Conservation (phyloP, 1,140 invertebrate genomes). For the Saccostrea echinata region DNA sequence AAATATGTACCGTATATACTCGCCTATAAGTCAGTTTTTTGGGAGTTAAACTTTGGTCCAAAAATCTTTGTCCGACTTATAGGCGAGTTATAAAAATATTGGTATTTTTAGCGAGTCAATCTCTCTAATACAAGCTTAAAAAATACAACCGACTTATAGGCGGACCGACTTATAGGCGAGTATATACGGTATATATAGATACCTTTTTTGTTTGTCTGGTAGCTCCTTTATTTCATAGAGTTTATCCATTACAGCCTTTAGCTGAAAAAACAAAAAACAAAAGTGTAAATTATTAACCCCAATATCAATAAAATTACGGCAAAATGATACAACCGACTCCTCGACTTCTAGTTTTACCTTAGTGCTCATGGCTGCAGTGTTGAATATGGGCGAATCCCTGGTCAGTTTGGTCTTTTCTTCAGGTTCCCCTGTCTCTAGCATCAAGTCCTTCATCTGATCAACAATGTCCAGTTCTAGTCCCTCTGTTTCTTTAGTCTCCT, state of each 20-base stretch:
- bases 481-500: constrained; percentile 75
- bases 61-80: too few relatives aligned
- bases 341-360: constrained; percentile 58
- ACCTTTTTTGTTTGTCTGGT: constrained; percentile 63
- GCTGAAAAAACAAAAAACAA: constrained; percentile 74
- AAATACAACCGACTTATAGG: too few relatives aligned
- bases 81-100: too few relatives aligned
- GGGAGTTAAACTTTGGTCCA: too few relatives aligned
- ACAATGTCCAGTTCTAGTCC: constrained; percentile 83
- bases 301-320: not conserved
- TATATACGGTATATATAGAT: not conserved
- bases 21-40: too few relatives aligned
- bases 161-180: too few relatives aligned
- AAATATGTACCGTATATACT: too few relatives aligned
- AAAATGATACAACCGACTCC: not conserved
- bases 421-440: constrained; percentile 77
- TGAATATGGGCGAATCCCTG: constrained; percentile 62
- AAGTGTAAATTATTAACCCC: not conserved
- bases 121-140: too few relatives aligned
- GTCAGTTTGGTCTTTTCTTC: constrained; percentile 55
- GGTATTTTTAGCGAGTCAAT: too few relatives aligned
- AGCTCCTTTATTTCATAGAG: constrained; percentile 73
- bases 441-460: constrained; percentile 83
- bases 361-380: constrained; percentile 64
- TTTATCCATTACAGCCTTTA: constrained; percentile 83